Evolutionary conservation across 2,888 invertebrate genomes (phyloP).

Genomic region (Plebejus argus): DNA sequence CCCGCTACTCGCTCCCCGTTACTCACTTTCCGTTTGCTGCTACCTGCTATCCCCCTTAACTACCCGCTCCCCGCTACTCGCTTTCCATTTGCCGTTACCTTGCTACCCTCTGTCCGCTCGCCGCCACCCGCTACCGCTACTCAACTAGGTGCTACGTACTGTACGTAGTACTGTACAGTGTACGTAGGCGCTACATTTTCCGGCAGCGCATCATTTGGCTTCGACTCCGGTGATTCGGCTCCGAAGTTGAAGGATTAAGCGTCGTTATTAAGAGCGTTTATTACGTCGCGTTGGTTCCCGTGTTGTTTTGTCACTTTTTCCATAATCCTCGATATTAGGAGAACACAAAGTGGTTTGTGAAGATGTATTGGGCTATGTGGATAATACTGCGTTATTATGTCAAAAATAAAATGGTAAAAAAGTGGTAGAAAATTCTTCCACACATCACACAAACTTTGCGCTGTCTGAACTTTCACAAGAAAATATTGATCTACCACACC

Average conservation of each 20-base stretch:
- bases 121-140: neutral
- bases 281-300: neutral
- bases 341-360: neutral
- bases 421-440: no score
- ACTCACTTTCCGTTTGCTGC: neutral
- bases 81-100: neutral
- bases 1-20: neutral
- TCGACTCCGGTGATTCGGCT: neutral
- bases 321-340: neutral
- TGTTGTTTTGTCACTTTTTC: neutral
- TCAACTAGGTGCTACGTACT: neutral
- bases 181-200: neutral
- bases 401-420: no score
- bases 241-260: neutral
- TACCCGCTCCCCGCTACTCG: neutral
- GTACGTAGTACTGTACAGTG: no score
- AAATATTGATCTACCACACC: no score
- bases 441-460: no score
- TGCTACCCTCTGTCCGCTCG: neutral
- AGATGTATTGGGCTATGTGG: neutral
- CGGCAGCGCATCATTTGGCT: neutral
- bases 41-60: neutral
- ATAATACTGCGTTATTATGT: neutral
- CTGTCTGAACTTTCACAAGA: no score
- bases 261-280: slow-evolving; percentile 1